Percentiles rank a stretch among this genome's conserved stretches.
Evolutionary conservation across 1,140 invertebrate species (phyloP).

Genomic region (Bradynema listronoti): DNA sequence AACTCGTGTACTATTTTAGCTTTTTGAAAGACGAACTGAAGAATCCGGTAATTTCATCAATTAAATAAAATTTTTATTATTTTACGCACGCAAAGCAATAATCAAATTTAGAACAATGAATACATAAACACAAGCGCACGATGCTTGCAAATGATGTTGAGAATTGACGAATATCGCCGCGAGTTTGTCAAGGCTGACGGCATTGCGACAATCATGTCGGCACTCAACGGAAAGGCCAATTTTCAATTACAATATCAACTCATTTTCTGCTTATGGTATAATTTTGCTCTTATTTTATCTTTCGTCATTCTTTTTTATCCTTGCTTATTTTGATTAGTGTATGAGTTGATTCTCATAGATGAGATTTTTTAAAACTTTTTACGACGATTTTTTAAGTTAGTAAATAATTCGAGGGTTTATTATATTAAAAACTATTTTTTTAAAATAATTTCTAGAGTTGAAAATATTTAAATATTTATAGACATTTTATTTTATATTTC

Average conservation of each 20-base stretch:
- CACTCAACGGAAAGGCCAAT: constrained; percentile 78
- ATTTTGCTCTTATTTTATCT: too few species aligned
- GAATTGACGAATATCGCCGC: constrained; percentile 87
- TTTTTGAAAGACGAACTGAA: constrained; percentile 95
- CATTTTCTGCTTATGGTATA: constrained; percentile 81
- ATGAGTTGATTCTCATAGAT: too few species aligned
- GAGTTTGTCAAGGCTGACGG: constrained; percentile 94
- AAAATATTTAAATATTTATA: too few species aligned
- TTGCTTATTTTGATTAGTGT: too few species aligned
- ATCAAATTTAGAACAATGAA: constrained; percentile 78
- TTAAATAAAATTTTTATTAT: constrained; percentile 16
- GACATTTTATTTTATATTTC: too few species aligned
- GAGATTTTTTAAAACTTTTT: too few species aligned
- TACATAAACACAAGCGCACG: constrained; percentile 94
- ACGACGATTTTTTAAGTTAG: background rate
- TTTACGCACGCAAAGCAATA: too few species aligned
- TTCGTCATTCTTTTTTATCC: too few species aligned
- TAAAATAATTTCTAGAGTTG: background rate
- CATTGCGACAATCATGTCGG: constrained; percentile 68
- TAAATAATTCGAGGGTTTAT: too few species aligned
- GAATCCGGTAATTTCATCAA: constrained; percentile 66
- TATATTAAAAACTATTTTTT: background rate
- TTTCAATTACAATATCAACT: constrained; percentile 99
- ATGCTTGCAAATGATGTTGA: constrained; percentile 97
- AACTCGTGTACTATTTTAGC: constrained; percentile 89